A percentile compares a stretch with the other conserved stretches of the same genome.
These are phyloP conservation scores for Euwallacea similis DNA, from an alignment of 1,140 invertebrate species.

Conservation along the genomic window DNA sequence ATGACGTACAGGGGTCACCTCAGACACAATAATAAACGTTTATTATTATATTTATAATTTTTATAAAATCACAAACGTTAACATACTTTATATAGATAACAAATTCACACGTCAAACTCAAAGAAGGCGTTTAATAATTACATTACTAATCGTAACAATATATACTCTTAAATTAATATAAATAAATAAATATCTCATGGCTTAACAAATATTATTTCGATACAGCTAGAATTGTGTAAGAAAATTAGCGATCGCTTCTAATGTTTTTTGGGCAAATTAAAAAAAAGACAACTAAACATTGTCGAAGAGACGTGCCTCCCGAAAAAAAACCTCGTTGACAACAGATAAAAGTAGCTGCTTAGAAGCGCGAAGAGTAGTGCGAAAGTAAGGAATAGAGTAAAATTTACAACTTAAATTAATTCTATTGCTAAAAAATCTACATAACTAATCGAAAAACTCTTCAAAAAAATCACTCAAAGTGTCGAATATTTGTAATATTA, in stretches of 20 bases:
- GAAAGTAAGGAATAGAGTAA: no score
- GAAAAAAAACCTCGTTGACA: no score
- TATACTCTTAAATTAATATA: slow-evolving; percentile 26
- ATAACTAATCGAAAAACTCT: no score
- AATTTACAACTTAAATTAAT: no score
- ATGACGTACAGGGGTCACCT: no score
- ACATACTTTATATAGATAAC: slow-evolving; percentile 47
- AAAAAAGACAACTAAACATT: neutral
- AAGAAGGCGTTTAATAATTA: slow-evolving; percentile 35
- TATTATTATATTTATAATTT: slow-evolving; percentile 37
- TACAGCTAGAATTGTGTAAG: neutral
- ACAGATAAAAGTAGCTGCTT: no score
- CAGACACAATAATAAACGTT: no score
- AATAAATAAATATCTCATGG: slow-evolving; percentile 21
- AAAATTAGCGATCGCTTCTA: neutral
- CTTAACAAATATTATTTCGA: slow-evolving; percentile 8
- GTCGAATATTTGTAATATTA: no score
- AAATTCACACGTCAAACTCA: slow-evolving; percentile 49
- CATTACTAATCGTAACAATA: slow-evolving; percentile 35
- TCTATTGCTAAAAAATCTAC: no score
- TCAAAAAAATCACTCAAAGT: no score
- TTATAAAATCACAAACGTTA: slow-evolving; percentile 52
- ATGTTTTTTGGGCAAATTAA: neutral
- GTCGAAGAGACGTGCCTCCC: no score
- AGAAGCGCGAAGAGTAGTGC: no score